Base-by-base conservation (phyloP, 2,113 vertebrate species). In the Willisornis vidua region DNA sequence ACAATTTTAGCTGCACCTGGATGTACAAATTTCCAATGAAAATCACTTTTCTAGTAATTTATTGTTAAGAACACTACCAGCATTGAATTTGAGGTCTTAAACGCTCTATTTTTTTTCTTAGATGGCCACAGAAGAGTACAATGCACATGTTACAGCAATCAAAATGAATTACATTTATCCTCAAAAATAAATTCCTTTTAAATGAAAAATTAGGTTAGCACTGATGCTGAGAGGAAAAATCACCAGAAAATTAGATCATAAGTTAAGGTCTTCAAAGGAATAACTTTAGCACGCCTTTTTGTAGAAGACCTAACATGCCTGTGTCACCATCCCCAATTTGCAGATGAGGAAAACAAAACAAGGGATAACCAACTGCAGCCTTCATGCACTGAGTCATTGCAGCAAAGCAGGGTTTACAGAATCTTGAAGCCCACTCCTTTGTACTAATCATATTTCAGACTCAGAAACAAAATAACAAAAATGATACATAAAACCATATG, bases 391-490 rank as follows among this genome's bases (percentile, higher is more conserved):
- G 86, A 95, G n/a, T 97, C 89, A 92, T 26, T 57, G 31, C 10
- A 68, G 52, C 39, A 58, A 74, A 89, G 6, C 4, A 63, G 25
- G 18, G 15, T 61, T 92, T 79, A 58, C 41, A 94, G 80, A 87
- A 82, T 87, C 61, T 61, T 79, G 48, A 95, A 95, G 54, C 84
- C 84, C 46, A 90, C 79, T 95, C 39, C 10, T 68, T 87, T 68
- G 45, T 82, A 43, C 58, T 87, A 87, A 82, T 51, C 35, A 52
- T 74, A 71, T 59, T 75, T 90, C 49, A 91, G 37, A 72, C 25
- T 82, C 41, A 80, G 45, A 58, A 91, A 77, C 26, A 92, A 84
- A 67, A 39, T 24, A 11, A 37, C 61, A 55, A 79, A 93, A 84
- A 41, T 28, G 11, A 68, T 57, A 54, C 8, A 45, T 61, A 66